Evolutionary conservation across 2,113 vertebrate genomes (phyloP).

Genomic region (Nibea albiflora): DNA sequence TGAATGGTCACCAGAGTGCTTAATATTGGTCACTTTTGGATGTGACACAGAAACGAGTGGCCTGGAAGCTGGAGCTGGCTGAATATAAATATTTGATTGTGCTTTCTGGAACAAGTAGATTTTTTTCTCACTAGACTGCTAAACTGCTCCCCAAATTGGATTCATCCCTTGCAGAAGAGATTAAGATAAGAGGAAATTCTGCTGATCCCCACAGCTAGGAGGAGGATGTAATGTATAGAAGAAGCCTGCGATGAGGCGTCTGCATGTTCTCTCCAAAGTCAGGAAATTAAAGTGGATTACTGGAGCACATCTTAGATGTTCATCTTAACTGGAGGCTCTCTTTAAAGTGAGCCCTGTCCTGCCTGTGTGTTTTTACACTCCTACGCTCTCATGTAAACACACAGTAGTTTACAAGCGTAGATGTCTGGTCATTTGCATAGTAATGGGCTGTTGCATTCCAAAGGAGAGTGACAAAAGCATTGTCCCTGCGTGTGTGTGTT

Average conservation of each 20-base stretch:
- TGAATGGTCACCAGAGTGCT: not conserved
- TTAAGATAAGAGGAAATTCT: slow-evolving; percentile 16
- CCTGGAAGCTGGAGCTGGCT: slow-evolving; percentile 12
- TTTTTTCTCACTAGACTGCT: not conserved
- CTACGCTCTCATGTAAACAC: slow-evolving; percentile 34
- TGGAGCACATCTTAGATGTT: not conserved
- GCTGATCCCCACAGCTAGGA: slow-evolving; percentile 13
- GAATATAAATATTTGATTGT: slow-evolving; percentile 43
- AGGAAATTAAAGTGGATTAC: not conserved
- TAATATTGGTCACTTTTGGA: slow-evolving; percentile 28
- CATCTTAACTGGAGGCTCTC: not conserved
- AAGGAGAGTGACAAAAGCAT: slow-evolving; percentile 44
- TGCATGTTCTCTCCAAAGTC: not conserved
- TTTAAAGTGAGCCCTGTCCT: not conserved
- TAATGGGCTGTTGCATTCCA: slow-evolving; percentile 58
- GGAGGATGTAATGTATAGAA: not conserved
- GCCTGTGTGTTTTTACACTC: slow-evolving; percentile 2
- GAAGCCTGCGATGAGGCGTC: not conserved
- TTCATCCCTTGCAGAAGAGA: slow-evolving; percentile 5
- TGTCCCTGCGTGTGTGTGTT: slow-evolving; percentile 24
- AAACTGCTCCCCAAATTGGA: slow-evolving; percentile 29
- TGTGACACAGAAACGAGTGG: slow-evolving; percentile 27
- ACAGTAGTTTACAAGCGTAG: slow-evolving; percentile 6
- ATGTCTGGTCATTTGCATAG: slow-evolving; percentile 57
- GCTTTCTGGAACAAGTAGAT: slow-evolving; percentile 29